These are phyloP conservation scores for Campylomormyrus numenius DNA, from an alignment of 2,113 vertebrate species.

Conservation along the genomic window DNA sequence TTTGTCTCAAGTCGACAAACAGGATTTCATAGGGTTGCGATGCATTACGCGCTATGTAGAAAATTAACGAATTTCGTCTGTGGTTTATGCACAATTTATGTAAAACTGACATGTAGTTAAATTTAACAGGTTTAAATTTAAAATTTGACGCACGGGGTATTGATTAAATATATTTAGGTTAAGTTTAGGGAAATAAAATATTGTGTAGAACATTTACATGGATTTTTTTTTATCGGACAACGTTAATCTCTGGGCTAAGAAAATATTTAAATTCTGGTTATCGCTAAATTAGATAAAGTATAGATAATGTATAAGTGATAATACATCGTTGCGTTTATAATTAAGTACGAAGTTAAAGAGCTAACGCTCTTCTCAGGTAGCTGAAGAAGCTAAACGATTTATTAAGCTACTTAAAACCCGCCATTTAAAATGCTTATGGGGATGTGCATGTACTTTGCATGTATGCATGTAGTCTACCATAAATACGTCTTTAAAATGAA, in stretches of 20 bases:
- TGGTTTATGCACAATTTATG: background rate
- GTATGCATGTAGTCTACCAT: background rate
- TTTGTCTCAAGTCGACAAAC: background rate
- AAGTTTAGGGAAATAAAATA: background rate
- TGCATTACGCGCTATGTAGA: background rate
- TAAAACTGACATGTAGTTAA: background rate
- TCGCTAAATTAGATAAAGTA: background rate
- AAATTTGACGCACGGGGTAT: background rate
- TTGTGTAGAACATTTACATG: background rate
- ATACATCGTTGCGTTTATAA: background rate
- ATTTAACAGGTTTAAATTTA: background rate
- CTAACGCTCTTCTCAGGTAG: background rate
- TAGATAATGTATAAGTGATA: background rate
- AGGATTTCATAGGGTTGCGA: background rate
- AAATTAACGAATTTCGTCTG: background rate
- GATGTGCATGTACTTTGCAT: background rate
- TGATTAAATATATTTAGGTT: background rate
- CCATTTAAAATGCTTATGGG: background rate
- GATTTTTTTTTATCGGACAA: background rate
- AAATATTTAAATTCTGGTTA: background rate
- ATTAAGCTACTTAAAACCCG: background rate
- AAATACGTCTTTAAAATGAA: background rate
- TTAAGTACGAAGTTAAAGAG: background rate
- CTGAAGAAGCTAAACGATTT: background rate
- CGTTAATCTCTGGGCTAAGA: background rate